phyloP scores from a whole-genome alignment of 2,888 invertebrate species.

The Muschampia staudingeri region DNA sequence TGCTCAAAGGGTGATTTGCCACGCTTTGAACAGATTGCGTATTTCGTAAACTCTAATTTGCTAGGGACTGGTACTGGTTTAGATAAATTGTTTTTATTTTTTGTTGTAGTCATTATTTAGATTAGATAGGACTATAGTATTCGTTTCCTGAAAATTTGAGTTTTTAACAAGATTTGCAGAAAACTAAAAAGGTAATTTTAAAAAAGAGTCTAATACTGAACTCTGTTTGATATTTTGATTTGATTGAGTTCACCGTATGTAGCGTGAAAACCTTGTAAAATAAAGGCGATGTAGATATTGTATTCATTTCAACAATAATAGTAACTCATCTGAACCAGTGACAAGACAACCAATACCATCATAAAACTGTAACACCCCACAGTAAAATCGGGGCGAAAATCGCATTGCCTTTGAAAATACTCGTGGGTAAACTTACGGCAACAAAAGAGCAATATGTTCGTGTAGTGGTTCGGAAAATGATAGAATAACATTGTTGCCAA shows the following conservation, averaged over 20 bases:
- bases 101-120: neutral
- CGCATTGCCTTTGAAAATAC: conserved; percentile 24
- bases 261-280: neutral
- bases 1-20: conserved; percentile 80
- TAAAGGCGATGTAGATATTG: neutral
- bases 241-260: neutral
- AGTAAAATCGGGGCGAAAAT: conserved; percentile 22
- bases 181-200: neutral
- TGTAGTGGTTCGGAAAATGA: conserved; percentile 85
- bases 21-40: conserved; percentile 80
- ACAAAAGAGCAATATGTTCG: conserved; percentile 79
- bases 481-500: conserved; percentile 77
- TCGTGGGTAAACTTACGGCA: conserved; percentile 69
- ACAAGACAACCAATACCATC: conserved; percentile 21
- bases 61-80: conserved; percentile 60
- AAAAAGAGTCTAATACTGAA: too few species aligned
- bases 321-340: conserved; percentile 4
- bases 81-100: conserved; percentile 53
- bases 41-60: conserved; percentile 77
- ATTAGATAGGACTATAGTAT: neutral
- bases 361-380: conserved; percentile 39
- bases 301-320: neutral
- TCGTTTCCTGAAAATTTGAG: neutral
- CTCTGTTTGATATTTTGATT: too few species aligned
- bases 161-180: neutral